Conservation (phyloP, 2,888 invertebrate species). For the Drosophila eohydei region DNA sequence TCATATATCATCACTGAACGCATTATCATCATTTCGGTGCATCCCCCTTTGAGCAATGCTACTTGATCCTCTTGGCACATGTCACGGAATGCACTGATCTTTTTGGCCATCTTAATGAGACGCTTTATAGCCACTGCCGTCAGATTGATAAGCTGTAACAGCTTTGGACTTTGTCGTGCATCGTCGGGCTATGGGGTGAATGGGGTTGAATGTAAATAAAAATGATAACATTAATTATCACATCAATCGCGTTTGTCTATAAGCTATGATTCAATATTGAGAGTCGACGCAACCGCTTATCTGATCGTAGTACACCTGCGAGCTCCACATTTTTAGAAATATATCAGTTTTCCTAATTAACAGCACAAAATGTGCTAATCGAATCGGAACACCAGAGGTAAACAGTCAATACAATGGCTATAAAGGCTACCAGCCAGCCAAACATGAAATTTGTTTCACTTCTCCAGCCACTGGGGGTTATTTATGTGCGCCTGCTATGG, state of each 20-base stretch:
- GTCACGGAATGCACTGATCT: constrained; percentile 94
- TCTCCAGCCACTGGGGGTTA: constrained; percentile 13
- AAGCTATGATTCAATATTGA: constrained; percentile 38
- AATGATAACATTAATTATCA: constrained; percentile 45
- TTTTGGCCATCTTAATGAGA: constrained; percentile 93
- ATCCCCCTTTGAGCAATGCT: constrained; percentile 90
- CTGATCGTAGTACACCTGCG: constrained; percentile 62
- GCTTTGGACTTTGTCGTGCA: constrained; percentile 87
- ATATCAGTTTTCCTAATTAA: constrained; percentile 74
- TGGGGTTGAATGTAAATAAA: background rate
- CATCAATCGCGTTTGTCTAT: constrained; percentile 12
- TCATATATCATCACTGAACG: constrained; percentile 97
- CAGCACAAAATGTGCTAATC: constrained; percentile 75
- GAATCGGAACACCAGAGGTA: constrained; percentile 58
- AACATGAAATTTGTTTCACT: constrained; percentile 22
- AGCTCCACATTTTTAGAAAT: constrained; percentile 56
- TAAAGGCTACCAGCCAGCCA: constrained; percentile 37
- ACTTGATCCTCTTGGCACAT: constrained; percentile 98
- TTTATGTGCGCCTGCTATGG: constrained; percentile 70
- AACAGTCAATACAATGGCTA: constrained; percentile 46
- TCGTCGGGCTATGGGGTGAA: constrained; percentile 76
- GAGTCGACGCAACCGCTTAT: constrained; percentile 39
- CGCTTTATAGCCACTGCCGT: constrained; percentile 96
- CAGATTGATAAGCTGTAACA: constrained; percentile 94
- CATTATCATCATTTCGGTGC: constrained; percentile 98